Conservation (phyloP, 2,797 vertebrate genomes). For the Xenopus petersii region DNA sequence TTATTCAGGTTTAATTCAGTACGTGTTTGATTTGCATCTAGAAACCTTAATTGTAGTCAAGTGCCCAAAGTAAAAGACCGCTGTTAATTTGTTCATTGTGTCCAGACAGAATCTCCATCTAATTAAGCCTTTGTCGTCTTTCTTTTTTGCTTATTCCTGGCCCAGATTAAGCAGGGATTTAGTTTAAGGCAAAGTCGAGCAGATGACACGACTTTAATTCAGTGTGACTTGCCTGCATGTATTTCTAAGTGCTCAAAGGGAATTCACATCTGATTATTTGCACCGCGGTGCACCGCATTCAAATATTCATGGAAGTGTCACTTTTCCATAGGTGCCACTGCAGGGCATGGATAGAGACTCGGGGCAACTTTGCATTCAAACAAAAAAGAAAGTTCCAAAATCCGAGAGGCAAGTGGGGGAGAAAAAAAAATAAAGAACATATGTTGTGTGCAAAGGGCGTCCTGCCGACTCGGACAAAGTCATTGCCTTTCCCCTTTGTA, state of each 20-base stretch:
- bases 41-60: too few species aligned
- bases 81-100: slow-evolving; percentile 48
- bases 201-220: slow-evolving; percentile 85
- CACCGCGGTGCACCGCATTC: slow-evolving; percentile 82
- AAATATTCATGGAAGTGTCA: slow-evolving; percentile 89
- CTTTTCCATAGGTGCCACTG: slow-evolving; percentile 90
- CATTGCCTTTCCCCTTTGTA: slow-evolving; percentile 52
- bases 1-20: too few species aligned
- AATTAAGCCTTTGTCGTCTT: slow-evolving; percentile 60
- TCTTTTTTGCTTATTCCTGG: slow-evolving; percentile 52
- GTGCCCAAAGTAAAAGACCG: neutral
- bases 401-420: slow-evolving; percentile 71
- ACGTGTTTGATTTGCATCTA: too few species aligned
- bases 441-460: slow-evolving; percentile 66
- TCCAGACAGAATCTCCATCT: slow-evolving; percentile 45
- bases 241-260: slow-evolving; percentile 89
- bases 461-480: slow-evolving; percentile 71
- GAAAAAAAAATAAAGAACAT: slow-evolving; percentile 62
- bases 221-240: slow-evolving; percentile 90
- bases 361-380: slow-evolving; percentile 72
- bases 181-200: slow-evolving; percentile 67
- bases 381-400: slow-evolving; percentile 73
- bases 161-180: slow-evolving; percentile 57
- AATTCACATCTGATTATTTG: slow-evolving; percentile 93
- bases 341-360: slow-evolving; percentile 70